Percentiles rank a stretch among this genome's conserved stretches.
These are phyloP conservation scores for Acanthosepion lycidas DNA, from an alignment of 2,888 invertebrate genomes.

Conservation along the genomic window DNA sequence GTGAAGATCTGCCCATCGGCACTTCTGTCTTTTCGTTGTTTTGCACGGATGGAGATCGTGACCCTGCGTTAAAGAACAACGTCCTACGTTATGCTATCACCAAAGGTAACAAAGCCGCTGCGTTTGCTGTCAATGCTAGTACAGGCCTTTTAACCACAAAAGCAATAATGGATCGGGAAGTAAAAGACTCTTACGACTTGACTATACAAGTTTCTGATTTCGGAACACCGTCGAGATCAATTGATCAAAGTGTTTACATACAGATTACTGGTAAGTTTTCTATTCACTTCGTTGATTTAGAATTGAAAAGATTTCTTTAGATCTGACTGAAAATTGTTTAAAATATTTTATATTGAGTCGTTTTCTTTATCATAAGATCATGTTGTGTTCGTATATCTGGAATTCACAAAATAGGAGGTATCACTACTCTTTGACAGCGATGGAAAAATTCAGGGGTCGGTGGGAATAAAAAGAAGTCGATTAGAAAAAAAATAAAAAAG, in stretches of 20 bases:
- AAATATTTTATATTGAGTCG: no score
- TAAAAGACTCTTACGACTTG: slow-evolving; percentile 54
- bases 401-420: no score
- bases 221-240: not conserved
- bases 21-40: slow-evolving; percentile 52
- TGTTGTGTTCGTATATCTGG: no score
- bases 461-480: no score
- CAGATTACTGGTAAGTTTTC: not conserved
- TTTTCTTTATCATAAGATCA: no score
- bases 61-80: slow-evolving; percentile 56
- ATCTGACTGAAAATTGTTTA: no score
- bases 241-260: not conserved
- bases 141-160: slow-evolving; percentile 55
- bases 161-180: slow-evolving; percentile 62
- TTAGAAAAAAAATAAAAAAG: no score
- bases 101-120: slow-evolving; percentile 56
- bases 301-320: no score
- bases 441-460: no score
- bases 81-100: slow-evolving; percentile 50
- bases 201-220: slow-evolving; percentile 49
- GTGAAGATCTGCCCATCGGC: slow-evolving; percentile 50
- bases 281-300: no score
- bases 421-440: no score
- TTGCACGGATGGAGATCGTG: slow-evolving; percentile 55
- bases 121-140: slow-evolving; percentile 56